Conservation (phyloP, 1,140 invertebrate genomes). For the Zelostemma sp. region DNA sequence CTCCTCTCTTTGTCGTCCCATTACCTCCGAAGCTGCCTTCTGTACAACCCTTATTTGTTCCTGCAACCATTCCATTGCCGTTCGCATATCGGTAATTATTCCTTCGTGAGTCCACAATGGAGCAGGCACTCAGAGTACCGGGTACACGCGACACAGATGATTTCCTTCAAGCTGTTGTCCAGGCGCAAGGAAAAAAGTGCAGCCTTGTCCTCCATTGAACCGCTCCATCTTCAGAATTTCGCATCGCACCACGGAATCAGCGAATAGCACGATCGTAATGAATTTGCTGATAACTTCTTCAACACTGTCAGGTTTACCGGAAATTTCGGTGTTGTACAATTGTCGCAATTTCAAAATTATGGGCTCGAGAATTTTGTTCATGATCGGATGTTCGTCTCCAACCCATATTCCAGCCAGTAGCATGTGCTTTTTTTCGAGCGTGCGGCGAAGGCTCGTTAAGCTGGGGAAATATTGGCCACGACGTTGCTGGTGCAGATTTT, state of each 20-base stretch:
- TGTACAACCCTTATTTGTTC: too few species aligned
- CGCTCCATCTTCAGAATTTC: conserved; percentile 16
- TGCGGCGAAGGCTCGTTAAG: conserved; percentile 34
- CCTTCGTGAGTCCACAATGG: too few species aligned
- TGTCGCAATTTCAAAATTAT: conserved; percentile 11
- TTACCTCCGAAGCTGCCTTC: too few species aligned
- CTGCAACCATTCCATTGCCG: too few species aligned
- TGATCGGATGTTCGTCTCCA: conserved; percentile 10
- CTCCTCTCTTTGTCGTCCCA: too few species aligned
- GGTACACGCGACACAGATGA: too few species aligned
- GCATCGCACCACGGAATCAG: conserved; percentile 22
- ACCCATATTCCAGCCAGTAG: conserved; percentile 33
- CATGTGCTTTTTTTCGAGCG: conserved; percentile 32
- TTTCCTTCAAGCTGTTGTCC: too few species aligned
- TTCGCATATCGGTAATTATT: too few species aligned
- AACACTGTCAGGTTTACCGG: conserved; percentile 18
- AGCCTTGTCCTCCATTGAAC: conserved; percentile 16
- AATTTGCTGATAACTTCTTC: conserved; percentile 22
- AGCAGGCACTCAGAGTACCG: too few species aligned
- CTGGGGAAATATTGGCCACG: conserved; percentile 15
- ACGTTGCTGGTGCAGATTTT: conserved; percentile 21
- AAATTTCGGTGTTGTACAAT: conserved; percentile 20
- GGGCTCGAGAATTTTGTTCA: conserved; percentile 16
- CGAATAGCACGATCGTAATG: conserved; percentile 1
- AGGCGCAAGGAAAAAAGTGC: conserved; percentile 9